Base-by-base conservation (phyloP, 2,888 invertebrate species). In the Pyralis farinalis region DNA sequence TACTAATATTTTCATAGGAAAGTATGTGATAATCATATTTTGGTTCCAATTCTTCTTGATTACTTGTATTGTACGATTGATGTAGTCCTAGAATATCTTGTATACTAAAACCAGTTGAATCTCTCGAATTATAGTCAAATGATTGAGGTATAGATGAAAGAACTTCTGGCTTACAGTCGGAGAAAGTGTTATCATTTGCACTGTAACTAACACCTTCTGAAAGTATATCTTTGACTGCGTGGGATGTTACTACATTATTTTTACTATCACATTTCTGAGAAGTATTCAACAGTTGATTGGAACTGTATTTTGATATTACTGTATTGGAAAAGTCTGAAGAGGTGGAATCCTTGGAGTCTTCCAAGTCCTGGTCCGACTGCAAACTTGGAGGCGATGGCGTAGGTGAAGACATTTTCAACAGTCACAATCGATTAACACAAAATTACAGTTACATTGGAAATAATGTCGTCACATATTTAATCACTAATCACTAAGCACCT, bases 51-150 rank as follows among this genome's bases (percentile, higher is more conserved):
- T 68, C 65, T 16, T 79, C 81, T 48, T 76, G 78, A 40, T 45
- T 29, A 40, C 53, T 66, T 1, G 49, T 40, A 16, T 63, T 73
- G 39, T 83, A 88, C 0, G 80, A 56, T 43, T 88, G 88, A 16
- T 85, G 76, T 1, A 89, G 53, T 3, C 89, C 89, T 16, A 90
- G 77, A 33, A 90, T 90, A 34, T 89, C 90, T 35, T 90, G 90
- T 38, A 90, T 90, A 42, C 83, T 90, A 51, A 90, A 90, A 28
- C 85, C 82, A 1, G 77, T 80, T 0, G 89, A 88, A 49, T 90
- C 90, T 55, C 87, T 77, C 1, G 90, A 89, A 46, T 88, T 89
- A 39, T 84, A 88, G 49, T 90, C 90, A 41, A 79, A 82, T 3
- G 77, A 56, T 48, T 71, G 73, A 21, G 77, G 69, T 42, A 81